Evolutionary conservation across 2,113 vertebrate genomes (phyloP).

Genomic region (Tor tambroides): DNA sequence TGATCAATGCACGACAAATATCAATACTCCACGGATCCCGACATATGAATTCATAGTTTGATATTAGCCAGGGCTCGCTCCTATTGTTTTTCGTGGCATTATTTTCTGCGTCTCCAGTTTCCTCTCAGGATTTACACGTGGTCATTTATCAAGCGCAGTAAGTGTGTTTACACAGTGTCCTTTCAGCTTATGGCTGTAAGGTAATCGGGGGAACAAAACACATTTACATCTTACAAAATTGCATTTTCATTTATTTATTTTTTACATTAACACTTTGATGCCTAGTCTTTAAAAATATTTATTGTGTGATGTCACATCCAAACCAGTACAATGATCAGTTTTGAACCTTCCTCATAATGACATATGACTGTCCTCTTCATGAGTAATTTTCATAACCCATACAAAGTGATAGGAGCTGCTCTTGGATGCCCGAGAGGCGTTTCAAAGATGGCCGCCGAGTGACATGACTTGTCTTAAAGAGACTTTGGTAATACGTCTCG

Average conservation of each 20-base stretch:
- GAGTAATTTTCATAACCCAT: too few relatives aligned
- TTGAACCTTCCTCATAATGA: not conserved
- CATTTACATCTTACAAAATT: not conserved
- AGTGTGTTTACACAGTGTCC: not conserved
- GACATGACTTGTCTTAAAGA: too few relatives aligned
- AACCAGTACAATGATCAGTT: not conserved
- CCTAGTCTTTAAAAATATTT: not conserved
- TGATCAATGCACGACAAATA: not conserved
- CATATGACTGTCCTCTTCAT: not conserved
- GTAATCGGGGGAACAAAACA: conserved; percentile 6
- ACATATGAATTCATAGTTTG: conserved; percentile 29
- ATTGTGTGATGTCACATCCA: not conserved
- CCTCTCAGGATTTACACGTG: not conserved
- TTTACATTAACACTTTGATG: not conserved
- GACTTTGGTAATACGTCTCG: not conserved
- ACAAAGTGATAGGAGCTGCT: too few relatives aligned
- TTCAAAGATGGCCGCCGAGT: too few relatives aligned
- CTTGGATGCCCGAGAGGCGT: too few relatives aligned
- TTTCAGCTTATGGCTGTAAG: not conserved
- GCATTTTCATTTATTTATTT: not conserved
- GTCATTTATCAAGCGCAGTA: conserved; percentile 38
- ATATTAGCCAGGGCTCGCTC: conserved; percentile 39
- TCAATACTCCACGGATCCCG: conserved; percentile 9
- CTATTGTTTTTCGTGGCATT: conserved; percentile 40
- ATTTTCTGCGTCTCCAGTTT: conserved; percentile 27